Evolutionary conservation across 2,888 invertebrate genomes (phyloP), one percentile per base, ranked within the genome.

Genomic region (Cephus nigrinus): DNA sequence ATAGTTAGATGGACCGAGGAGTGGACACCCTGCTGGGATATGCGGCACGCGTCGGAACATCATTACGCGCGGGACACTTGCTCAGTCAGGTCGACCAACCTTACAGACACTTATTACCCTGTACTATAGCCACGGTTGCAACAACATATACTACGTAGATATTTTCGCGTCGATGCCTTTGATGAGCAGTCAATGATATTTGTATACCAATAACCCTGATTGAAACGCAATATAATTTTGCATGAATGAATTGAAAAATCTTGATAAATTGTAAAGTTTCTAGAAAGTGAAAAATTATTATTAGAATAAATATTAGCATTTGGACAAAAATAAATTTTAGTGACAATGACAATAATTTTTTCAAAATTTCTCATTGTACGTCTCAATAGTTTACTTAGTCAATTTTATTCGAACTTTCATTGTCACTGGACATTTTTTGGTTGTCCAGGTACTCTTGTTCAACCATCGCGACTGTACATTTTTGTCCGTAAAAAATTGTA

Each of bases 1-100:
- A 88, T 87, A 87, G 88, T 86, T 84, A 80, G 81, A 80, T 78
- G 80, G 82, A 81, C 80, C 79, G 76, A 79, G 81, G 82, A 82
- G 82, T 78, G 76, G 78, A 78, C 78, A 73, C 87, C 77, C 77
- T 82, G 88, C 89, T 88, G 90, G 77, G 91, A 87, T 81, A 71
- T 72, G 85, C 83, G 91, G 87, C 91, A 91, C 91, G 91, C 90
- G 91, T 88, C 89, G 85, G 87, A 84, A 88, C 91, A 88, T 91
- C 91, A 91, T 91, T 91, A 91, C 86, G 87, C 40, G 40, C 81
- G 87, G 85, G 88, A 89, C 90, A 91, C 91, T 90, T 91, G 90
- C 90, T 84, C 81, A 83, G 79, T 31, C 71, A 55, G 55, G 55
- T 55, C 23, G 55, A 55, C 55, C 55, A 55, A 55, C 55, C 55